Evolutionary conservation across 2,888 invertebrate genomes (phyloP).

Genomic region (Blastobasis lacticolella): DNA sequence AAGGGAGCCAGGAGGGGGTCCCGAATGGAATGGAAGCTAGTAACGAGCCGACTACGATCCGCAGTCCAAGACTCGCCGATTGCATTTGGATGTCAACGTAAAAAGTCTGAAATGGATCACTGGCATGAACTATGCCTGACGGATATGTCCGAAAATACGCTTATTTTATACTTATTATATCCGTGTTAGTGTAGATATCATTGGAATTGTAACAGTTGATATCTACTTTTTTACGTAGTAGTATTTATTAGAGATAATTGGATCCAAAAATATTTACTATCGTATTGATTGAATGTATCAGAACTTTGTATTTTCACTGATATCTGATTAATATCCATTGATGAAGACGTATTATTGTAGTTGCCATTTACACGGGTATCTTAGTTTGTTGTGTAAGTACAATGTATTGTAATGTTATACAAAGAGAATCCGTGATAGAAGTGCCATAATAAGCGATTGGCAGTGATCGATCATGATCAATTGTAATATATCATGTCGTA

Average conservation of each 20-base stretch:
- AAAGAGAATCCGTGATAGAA: constrained; percentile 49
- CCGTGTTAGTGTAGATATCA: constrained; percentile 61
- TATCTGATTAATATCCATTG: constrained; percentile 20
- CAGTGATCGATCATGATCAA: constrained; percentile 15
- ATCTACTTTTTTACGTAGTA: constrained; percentile 59
- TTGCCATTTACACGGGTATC: constrained; percentile 37
- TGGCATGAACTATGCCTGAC: constrained; percentile 46
- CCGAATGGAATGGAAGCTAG: no score
- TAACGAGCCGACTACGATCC: no score
- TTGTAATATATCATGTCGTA: not conserved
- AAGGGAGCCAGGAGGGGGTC: no score
- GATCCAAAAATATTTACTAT: constrained; percentile 30
- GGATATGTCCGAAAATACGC: constrained; percentile 69
- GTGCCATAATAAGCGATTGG: constrained; percentile 56
- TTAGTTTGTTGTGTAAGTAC: constrained; percentile 26
- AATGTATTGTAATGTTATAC: constrained; percentile 30
- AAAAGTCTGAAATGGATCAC: constrained; percentile 67
- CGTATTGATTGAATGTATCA: constrained; percentile 30
- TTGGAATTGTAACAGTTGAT: constrained; percentile 50
- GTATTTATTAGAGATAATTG: constrained; percentile 43
- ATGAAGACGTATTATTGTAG: constrained; percentile 17
- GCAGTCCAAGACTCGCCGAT: constrained; percentile 10
- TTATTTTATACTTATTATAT: constrained; percentile 69
- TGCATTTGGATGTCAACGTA: constrained; percentile 39
- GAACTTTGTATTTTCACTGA: constrained; percentile 35